phyloP scores from a whole-genome alignment of 2,888 invertebrate genomes.

The Coenonympha arcania region DNA sequence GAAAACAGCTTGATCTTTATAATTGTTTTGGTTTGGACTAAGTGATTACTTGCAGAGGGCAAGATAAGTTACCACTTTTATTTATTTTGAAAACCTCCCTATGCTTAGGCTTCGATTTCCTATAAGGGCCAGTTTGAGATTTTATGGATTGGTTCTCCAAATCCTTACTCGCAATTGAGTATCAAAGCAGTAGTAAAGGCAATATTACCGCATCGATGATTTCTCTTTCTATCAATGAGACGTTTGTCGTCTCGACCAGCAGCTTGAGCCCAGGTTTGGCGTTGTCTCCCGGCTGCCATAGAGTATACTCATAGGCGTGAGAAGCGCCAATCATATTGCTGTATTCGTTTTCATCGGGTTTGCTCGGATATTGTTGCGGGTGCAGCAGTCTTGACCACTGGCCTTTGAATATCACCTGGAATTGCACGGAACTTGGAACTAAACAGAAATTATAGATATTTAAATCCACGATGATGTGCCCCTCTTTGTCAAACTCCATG shows the following conservation, averaged over 20 bases:
- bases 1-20: too few species aligned
- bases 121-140: too few species aligned
- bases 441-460: too few species aligned
- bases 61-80: too few species aligned
- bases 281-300: conserved; percentile 49
- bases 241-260: conserved; percentile 46
- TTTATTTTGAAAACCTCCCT: too few species aligned
- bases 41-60: too few species aligned
- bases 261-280: conserved; percentile 45
- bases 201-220: conserved; percentile 46
- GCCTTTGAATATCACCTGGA: conserved; percentile 57
- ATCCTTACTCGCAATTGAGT: too few species aligned
- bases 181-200: background rate
- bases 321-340: conserved; percentile 64
- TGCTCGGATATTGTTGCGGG: conserved; percentile 54
- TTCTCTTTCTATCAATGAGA: conserved; percentile 44
- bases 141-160: too few species aligned
- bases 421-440: background rate
- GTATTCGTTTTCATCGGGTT: conserved; percentile 59
- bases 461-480: too few species aligned
- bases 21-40: too few species aligned
- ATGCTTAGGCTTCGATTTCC: too few species aligned
- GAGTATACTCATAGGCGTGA: conserved; percentile 42
- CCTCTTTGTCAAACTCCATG: too few species aligned
- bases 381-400: conserved; percentile 61